phyloP scores from a whole-genome alignment of 2,888 invertebrate genomes.

The Acanthoscelides obtectus region DNA sequence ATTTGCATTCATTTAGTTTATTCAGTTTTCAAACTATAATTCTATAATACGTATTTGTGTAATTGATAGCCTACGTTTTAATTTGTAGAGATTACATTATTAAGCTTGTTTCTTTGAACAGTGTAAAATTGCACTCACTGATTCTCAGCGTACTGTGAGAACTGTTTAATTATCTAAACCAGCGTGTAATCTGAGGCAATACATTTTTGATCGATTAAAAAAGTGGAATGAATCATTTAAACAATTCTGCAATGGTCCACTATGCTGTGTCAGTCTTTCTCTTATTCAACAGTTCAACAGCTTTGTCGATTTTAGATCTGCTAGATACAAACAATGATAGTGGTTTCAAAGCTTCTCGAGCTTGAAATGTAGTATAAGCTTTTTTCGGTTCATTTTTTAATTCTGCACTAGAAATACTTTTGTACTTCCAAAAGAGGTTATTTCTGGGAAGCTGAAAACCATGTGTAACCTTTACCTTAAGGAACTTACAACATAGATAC shows the following conservation, averaged over 20 bases:
- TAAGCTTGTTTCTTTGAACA: no score
- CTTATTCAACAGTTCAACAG: neutral
- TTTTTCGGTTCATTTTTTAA: no score
- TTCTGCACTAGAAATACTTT: no score
- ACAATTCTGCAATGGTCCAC: neutral
- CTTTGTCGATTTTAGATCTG: neutral
- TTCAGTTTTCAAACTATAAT: no score
- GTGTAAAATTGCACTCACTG: neutral
- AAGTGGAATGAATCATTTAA: neutral
- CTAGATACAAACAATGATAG: no score
- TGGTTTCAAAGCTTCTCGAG: no score
- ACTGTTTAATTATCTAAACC: neutral
- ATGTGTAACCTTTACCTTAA: neutral
- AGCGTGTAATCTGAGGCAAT: neutral
- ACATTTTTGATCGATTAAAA: neutral
- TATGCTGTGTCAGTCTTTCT: neutral
- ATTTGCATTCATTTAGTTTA: no score
- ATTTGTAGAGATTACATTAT: no score
- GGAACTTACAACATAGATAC: neutral
- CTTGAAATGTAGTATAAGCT: no score
- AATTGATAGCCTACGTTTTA: no score
- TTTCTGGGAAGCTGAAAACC: neutral
- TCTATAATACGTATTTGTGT: no score
- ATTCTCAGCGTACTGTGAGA: neutral
- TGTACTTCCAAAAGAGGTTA: neutral